These are phyloP conservation scores for Clepsis dumicolana DNA, from an alignment of 2,888 invertebrate genomes.

Conservation along the genomic window DNA sequence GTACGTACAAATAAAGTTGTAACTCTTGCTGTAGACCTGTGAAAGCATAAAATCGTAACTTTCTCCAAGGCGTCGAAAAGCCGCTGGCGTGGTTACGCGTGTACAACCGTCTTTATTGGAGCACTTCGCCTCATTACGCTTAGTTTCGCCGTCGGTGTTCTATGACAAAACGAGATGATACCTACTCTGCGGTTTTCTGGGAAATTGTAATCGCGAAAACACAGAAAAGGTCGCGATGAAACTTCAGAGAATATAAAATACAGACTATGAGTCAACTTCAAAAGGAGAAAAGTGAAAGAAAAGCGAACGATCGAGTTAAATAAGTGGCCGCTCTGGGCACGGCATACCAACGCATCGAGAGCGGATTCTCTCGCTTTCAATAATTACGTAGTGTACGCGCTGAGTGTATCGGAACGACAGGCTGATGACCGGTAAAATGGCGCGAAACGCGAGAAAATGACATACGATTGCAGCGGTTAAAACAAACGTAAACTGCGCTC, in stretches of 20 bases:
- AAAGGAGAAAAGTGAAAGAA: constrained; percentile 51
- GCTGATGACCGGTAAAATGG: constrained; percentile 68
- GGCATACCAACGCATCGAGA: constrained; percentile 56
- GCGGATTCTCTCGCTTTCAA: constrained; percentile 65
- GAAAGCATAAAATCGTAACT: constrained; percentile 33
- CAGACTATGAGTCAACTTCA: constrained; percentile 26
- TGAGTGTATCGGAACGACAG: constrained; percentile 57
- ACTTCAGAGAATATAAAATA: constrained; percentile 25
- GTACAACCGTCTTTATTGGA: constrained; percentile 40
- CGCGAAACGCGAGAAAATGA: constrained; percentile 75
- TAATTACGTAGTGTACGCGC: constrained; percentile 63
- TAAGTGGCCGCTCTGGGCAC: constrained; percentile 46
- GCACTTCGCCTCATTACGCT: constrained; percentile 42
- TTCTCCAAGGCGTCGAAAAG: constrained; percentile 36
- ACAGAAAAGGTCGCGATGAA: not conserved
- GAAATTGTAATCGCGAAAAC: constrained; percentile 23
- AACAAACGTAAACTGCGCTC: constrained; percentile 69
- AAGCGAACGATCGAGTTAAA: constrained; percentile 49
- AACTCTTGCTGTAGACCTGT: constrained; percentile 23
- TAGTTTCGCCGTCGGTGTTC: constrained; percentile 38
- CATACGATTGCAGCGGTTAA: constrained; percentile 76
- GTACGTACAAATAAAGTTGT: constrained; percentile 8
- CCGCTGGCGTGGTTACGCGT: constrained; percentile 33
- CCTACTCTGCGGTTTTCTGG: constrained; percentile 43
- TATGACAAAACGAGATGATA: constrained; percentile 46